Percentiles rank a stretch among this genome's conserved stretches.
Evolutionary conservation across 2,797 vertebrate species (phyloP).

Genomic region (Spinus olivaceus): DNA sequence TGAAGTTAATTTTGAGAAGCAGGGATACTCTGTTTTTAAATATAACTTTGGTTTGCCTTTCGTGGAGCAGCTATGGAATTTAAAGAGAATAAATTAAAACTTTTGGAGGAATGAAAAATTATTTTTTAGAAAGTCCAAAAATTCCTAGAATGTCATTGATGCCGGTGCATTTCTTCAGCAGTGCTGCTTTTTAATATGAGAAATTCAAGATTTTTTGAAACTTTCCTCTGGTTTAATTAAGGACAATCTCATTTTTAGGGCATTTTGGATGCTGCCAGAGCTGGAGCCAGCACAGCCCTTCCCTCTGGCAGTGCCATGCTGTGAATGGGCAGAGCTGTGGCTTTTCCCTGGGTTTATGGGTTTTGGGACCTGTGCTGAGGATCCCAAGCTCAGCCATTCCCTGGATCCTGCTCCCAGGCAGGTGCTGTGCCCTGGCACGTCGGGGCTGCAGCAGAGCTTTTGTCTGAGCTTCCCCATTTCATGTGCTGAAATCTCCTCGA

Average conservation of each 20-base stretch:
- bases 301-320: background rate
- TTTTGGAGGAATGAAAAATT: background rate
- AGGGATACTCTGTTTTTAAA: background rate
- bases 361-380: background rate
- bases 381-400: background rate
- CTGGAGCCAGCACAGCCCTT: background rate
- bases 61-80: background rate
- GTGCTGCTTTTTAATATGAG: background rate
- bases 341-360: background rate
- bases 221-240: background rate
- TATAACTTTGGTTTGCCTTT: background rate
- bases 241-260: rapidly evolving
- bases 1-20: background rate
- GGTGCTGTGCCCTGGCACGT: background rate
- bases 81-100: background rate
- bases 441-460: background rate
- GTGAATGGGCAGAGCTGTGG: background rate
- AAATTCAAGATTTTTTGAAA: background rate
- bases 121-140: background rate
- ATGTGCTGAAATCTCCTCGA: background rate
- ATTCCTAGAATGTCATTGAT: background rate
- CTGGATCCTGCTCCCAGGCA: background rate
- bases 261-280: rapidly evolving
- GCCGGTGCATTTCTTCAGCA: background rate
- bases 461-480: background rate